phyloP scores from a whole-genome alignment of 2,888 invertebrate species.

The Tetramorium bicarinatum region DNA sequence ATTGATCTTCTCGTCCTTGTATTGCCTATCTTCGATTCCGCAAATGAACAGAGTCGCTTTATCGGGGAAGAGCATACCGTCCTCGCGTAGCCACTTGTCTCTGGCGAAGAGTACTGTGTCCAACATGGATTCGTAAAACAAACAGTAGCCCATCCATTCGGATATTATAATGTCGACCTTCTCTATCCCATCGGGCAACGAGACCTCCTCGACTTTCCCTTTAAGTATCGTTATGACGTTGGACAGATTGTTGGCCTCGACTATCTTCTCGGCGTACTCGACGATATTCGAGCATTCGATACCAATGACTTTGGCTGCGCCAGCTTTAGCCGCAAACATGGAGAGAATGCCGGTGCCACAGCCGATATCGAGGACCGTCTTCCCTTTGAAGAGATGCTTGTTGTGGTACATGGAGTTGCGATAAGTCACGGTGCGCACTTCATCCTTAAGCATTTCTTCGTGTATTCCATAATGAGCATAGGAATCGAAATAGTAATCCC shows the following conservation, averaged over 20 bases:
- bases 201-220: constrained; percentile 98
- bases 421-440: constrained; percentile 99
- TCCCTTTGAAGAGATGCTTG: constrained; percentile 97
- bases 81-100: constrained; percentile 98
- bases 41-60: constrained; percentile 97
- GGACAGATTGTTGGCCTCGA: constrained; percentile 94
- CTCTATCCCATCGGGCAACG: constrained; percentile 94
- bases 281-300: constrained; percentile 99
- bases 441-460: constrained; percentile 99
- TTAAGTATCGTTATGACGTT: constrained; percentile 94
- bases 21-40: constrained; percentile 98
- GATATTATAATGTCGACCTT: constrained; percentile 97
- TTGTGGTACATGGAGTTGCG: constrained; percentile 99
- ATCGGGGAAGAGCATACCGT: constrained; percentile 97
- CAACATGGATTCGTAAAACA: constrained; percentile 99
- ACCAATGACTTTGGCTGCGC: constrained; percentile 97
- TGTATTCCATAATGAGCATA: constrained; percentile 99
- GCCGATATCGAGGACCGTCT: constrained; percentile 98
- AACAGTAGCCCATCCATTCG: constrained; percentile 94
- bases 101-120: constrained; percentile 99
- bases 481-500: constrained; percentile 99
- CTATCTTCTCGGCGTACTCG: constrained; percentile 98
- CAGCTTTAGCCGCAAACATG: constrained; percentile 99
- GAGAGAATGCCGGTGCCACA: constrained; percentile 99
- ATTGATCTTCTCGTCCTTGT: constrained; percentile 99